phyloP scores from a whole-genome alignment of 2,888 invertebrate genomes.

The Quadroppia sp. region DNA sequence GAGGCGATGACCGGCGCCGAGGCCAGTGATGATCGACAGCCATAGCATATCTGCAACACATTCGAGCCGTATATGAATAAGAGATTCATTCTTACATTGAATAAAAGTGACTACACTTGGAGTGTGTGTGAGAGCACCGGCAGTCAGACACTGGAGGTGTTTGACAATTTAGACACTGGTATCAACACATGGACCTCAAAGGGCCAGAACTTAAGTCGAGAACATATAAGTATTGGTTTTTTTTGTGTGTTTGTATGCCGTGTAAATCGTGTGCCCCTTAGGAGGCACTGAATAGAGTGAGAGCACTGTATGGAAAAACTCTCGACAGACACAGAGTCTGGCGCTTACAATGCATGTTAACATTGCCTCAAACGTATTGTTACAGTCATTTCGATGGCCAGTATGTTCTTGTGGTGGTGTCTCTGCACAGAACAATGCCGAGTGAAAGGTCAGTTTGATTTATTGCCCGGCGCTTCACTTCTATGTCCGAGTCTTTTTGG shows the following conservation, averaged over 20 bases:
- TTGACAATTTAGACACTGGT: not conserved
- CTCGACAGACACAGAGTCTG: slow-evolving; percentile 18
- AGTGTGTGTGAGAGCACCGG: too few species aligned
- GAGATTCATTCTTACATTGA: not conserved
- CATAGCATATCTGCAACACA: slow-evolving; percentile 38
- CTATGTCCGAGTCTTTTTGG: too few species aligned
- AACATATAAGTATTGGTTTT: too few species aligned
- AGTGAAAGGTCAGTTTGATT: too few species aligned
- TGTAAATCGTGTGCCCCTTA: not conserved
- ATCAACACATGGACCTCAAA: not conserved
- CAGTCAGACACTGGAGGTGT: too few species aligned
- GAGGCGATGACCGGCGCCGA: slow-evolving; percentile 39
- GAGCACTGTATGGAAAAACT: not conserved
- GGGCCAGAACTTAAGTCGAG: not conserved
- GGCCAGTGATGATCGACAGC: slow-evolving; percentile 40
- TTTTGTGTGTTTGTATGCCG: not conserved
- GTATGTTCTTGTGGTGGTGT: too few species aligned
- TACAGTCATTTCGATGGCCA: too few species aligned
- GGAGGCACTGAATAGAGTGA: not conserved
- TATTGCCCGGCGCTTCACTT: too few species aligned
- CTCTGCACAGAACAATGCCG: too few species aligned
- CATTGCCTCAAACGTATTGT: slow-evolving; percentile 6
- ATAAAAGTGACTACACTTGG: too few species aligned
- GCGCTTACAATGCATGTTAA: slow-evolving; percentile 13
- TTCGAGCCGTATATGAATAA: not conserved